Conservation (phyloP, 1,140 invertebrate species). For the Drosophila gunungcola region DNA sequence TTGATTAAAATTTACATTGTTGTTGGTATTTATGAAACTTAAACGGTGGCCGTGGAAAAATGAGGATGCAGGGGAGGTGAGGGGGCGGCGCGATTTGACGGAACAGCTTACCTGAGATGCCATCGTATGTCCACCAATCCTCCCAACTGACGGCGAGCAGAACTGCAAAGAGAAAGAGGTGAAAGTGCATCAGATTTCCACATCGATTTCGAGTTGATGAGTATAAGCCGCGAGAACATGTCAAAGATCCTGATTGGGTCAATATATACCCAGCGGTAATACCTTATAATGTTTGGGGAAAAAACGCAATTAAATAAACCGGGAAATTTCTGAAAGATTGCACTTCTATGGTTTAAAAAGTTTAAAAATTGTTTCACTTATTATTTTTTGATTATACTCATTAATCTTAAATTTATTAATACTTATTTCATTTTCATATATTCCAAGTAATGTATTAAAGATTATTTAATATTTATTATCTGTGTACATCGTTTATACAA, state of each 20-base stretch:
- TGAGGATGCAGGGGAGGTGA: too few species aligned
- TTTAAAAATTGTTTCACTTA: background rate
- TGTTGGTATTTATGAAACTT: constrained; percentile 67
- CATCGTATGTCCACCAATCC: constrained; percentile 97
- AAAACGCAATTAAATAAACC: background rate
- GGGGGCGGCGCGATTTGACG: too few species aligned
- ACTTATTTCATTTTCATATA: too few species aligned
- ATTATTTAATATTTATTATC: too few species aligned
- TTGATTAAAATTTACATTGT: constrained; percentile 74
- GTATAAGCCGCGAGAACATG: constrained; percentile 21
- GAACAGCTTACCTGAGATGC: constrained; percentile 92
- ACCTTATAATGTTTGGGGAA: background rate
- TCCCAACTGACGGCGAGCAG: constrained; percentile 92
- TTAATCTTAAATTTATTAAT: too few species aligned
- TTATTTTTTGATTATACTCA: too few species aligned
- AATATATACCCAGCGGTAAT: constrained; percentile 2
- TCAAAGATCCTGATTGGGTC: constrained; percentile 16
- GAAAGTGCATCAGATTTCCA: constrained; percentile 7
- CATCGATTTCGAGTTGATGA: constrained; percentile 1
- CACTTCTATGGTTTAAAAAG: too few species aligned
- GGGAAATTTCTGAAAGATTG: background rate
- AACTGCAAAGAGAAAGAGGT: constrained; percentile 68
- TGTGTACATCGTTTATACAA: too few species aligned
- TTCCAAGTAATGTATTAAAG: too few species aligned
- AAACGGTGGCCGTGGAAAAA: constrained; percentile 3